Evolutionary conservation across 2,113 vertebrate genomes (phyloP), one percentile per base, ranked within the genome.

Genomic region (Chauna torquata): DNA sequence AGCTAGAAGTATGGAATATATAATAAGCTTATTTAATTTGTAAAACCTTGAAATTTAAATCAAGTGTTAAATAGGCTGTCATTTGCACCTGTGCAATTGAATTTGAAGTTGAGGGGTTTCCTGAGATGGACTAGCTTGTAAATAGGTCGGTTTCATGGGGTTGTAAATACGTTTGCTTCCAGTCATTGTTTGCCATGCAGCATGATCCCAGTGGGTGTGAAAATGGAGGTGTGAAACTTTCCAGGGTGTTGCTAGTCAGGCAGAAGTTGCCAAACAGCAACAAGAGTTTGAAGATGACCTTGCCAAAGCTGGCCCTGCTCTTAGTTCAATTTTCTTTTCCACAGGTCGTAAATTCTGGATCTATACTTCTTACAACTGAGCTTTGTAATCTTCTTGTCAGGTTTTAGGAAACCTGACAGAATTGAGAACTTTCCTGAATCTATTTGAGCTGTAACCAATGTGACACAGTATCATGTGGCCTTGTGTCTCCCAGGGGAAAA

Each of bases 251-350:
- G 95, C 97, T 52, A 98, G 98, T 96, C 97, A 98, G 94, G 96
- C 97, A 61, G 96, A 98, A 97, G 97, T 98, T 85, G 98, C 88
- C 50, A 99, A 98, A 96, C 91, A 98, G 94, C 97, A 98, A 92
- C 92, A 97, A 82, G 97, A 97, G 82, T 98, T 97, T 84, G 98
- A 98, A 96, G 92, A 98, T 16, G 98, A 98, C 83, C 96, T 99
- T 92, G 94, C 93, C 74, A 98, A 98, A 96, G 96, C 98, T 82
- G 95, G 98, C 86, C 96, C 97, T 42, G 95, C 97, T 74, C 90
- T 98, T 19, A 97, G 98, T 92, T 97, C 16, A 11, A 40, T 18
- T 30, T 44, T 82, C 80, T 90, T 44, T 25, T 8, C 78, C 59
- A 54, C 40, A 11, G 2, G 2, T 45, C 50, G 0, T 18, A 69